Conservation (phyloP, 2,888 invertebrate species). For the Fragum whitleyi region DNA sequence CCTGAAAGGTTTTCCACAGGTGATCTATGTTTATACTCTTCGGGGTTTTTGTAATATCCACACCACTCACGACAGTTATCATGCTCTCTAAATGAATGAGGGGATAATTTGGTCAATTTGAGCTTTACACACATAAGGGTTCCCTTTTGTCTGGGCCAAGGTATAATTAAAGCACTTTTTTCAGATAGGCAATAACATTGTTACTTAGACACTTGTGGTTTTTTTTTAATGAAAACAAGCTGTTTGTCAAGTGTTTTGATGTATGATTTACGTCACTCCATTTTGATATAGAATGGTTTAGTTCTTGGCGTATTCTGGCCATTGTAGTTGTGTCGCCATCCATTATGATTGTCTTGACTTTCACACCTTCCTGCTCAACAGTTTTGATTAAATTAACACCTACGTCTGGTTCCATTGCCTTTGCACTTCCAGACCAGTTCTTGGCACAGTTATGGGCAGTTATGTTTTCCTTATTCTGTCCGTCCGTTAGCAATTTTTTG, state of each 20-base stretch:
- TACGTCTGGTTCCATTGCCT: conserved; percentile 58
- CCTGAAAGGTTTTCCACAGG: conserved; percentile 13
- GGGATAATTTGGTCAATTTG: conserved; percentile 33
- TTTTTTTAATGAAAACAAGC: conserved; percentile 44
- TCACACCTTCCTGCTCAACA: conserved; percentile 41
- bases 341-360: too few relatives aligned
- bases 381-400: conserved; percentile 36
- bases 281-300: conserved; percentile 42
- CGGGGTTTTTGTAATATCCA: conserved; percentile 28
- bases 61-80: conserved; percentile 37
- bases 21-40: conserved; percentile 23
- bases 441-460: conserved; percentile 33
- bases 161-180: conserved; percentile 58
- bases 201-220: conserved; percentile 48
- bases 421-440: conserved; percentile 47
- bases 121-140: conserved; percentile 15
- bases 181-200: conserved; percentile 39
- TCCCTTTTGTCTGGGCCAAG: conserved; percentile 43
- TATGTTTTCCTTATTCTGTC: conserved; percentile 20
- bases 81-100: conserved; percentile 47
- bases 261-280: conserved; percentile 58
- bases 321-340: conserved; percentile 57
- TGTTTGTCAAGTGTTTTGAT: conserved; percentile 46
- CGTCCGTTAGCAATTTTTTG: too few relatives aligned
- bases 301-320: conserved; percentile 28